Base-by-base conservation (phyloP, 2,888 invertebrate species). In the Leucophenga montana region DNA sequence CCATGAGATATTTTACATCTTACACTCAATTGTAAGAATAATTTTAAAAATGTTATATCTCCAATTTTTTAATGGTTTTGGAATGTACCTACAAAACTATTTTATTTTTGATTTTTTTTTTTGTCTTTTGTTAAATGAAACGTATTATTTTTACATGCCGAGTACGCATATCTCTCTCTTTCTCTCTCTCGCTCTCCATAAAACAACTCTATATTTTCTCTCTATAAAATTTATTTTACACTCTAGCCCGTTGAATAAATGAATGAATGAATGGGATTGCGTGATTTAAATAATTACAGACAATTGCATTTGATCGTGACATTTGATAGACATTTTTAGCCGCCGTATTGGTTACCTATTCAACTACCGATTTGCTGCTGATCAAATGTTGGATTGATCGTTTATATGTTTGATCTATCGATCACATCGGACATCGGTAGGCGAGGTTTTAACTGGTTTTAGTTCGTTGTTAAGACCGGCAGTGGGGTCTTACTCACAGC, bases 291-390 rank as follows among this genome's bases (percentile, higher is more conserved):
- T 77, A 81, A 81, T 81, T 81, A 81, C 75, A 72, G 64, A 73
- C 69, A 69, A 73, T 66, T 72, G 75, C 76, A 76, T 78, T 78
- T 76, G 79, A 83, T 81, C 83, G 80, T 85, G 85, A 85, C 86
- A 85, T 78, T 85, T 85, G 85, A 85, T 86, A 77, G 85, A 86
- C 85, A 75, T 82, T 85, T 85, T 83, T 83, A 79, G 86, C 78
- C 83, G 83, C 86, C 67, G 86, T 85, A 79, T 73, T 66, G 65
- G 48, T 69, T 71, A 56, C 62, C 66, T 39, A 39, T 39, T 39
- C 11, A 39, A 39, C 39, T 39, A 39, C 39, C 8, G 62, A 64
- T 64, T 48, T 18, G 66, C 62, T 69, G 71, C 68, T 75, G 68
- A 71, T 65, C 46, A 50, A 39, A 54, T 46, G 67, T 57, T 68